Percentiles rank a stretch among this genome's conserved stretches.
Evolutionary conservation across 1,140 invertebrate species (phyloP).

Genomic region (Papilio polyxenes): DNA sequence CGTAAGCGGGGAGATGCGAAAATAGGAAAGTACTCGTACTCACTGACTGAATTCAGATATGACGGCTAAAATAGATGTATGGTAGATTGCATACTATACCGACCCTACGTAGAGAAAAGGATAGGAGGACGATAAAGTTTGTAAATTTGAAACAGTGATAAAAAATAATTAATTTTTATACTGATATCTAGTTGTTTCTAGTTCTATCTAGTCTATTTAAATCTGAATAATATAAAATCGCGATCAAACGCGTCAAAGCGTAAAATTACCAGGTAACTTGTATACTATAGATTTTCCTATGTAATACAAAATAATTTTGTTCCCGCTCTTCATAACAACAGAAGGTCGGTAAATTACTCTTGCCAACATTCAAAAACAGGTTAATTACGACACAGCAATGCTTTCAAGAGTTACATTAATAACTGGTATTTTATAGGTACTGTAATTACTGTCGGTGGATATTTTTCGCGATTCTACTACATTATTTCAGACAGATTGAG

Average conservation of each 20-base stretch:
- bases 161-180: too few relatives aligned
- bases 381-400: not conserved
- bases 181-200: too few relatives aligned
- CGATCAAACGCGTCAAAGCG: too few relatives aligned
- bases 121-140: too few relatives aligned
- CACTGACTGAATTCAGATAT: not conserved
- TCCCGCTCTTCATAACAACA: not conserved
- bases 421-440: not conserved
- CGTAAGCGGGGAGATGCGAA: not conserved
- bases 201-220: too few relatives aligned
- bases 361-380: not conserved
- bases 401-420: constrained; percentile 8
- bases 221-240: too few relatives aligned
- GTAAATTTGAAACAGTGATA: too few relatives aligned
- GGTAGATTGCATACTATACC: not conserved
- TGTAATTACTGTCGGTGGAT: not conserved
- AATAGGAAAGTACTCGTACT: not conserved
- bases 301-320: not conserved
- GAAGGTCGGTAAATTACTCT: not conserved
- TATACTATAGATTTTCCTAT: not conserved
- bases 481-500: too few relatives aligned
- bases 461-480: not conserved
- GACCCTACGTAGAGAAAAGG: too few relatives aligned
- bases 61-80: not conserved
- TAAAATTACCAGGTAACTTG: not conserved